These are phyloP conservation scores for Triplophysa dalaica DNA, from an alignment of 2,113 vertebrate genomes.

Conservation along the genomic window DNA sequence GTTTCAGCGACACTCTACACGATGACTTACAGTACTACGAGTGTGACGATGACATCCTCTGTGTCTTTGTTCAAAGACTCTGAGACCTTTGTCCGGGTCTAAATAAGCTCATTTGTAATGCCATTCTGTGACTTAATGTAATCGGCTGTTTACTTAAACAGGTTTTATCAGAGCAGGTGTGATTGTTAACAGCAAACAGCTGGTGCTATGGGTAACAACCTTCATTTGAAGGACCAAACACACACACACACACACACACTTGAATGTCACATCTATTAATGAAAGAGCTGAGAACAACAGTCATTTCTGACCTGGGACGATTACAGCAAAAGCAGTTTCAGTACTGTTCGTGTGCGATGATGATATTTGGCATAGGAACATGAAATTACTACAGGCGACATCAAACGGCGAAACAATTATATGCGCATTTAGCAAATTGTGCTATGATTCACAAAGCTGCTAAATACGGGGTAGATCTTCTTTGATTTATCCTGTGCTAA, in stretches of 20 bases:
- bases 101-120: constrained; percentile 40
- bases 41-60: constrained; percentile 8
- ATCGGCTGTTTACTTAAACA: constrained; percentile 71
- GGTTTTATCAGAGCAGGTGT: constrained; percentile 67
- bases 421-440: background rate
- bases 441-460: background rate
- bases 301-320: constrained; percentile 40
- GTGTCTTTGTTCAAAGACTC: background rate
- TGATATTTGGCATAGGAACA: constrained; percentile 29
- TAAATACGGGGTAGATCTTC: constrained; percentile 9
- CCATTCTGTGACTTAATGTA: constrained; percentile 55
- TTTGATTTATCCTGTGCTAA: constrained; percentile 76
- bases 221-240: constrained; percentile 44
- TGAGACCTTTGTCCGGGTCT: constrained; percentile 19
- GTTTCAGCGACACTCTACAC: background rate
- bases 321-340: constrained; percentile 26
- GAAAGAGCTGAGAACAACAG: constrained; percentile 29
- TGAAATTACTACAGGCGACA: too few relatives aligned
- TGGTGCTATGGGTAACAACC: constrained; percentile 63
- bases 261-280: constrained; percentile 44
- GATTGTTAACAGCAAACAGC: constrained; percentile 69
- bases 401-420: constrained; percentile 9
- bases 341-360: constrained; percentile 3
- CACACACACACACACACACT: constrained; percentile 33
- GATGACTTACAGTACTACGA: background rate